A percentile compares a stretch with the other conserved stretches of the same genome.
Evolutionary conservation across 2,113 vertebrate genomes (phyloP).

Genomic region (Laticauda laticaudata): DNA sequence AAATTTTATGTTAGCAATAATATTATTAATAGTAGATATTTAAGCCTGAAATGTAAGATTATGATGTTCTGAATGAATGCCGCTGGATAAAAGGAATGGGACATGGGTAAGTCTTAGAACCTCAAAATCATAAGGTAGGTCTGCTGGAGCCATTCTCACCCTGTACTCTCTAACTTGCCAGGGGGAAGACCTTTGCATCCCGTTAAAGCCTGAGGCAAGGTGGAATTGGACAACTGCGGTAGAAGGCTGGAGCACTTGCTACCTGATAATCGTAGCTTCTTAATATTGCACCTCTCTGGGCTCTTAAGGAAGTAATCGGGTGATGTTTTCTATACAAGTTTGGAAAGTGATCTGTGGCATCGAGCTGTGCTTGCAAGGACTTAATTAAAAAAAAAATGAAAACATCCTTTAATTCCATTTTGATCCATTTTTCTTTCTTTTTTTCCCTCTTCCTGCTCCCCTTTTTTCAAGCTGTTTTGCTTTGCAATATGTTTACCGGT

Average conservation of each 20-base stretch:
- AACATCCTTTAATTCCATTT: constrained; percentile 70
- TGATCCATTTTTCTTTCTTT: constrained; percentile 74
- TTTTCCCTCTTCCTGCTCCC: constrained; percentile 62
- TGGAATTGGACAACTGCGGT: constrained; percentile 44
- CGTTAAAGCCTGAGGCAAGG: constrained; percentile 73
- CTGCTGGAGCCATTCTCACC: not conserved
- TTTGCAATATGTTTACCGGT: constrained; percentile 79
- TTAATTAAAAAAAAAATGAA: constrained; percentile 70
- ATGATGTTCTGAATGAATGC: not conserved
- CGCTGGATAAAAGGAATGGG: not conserved
- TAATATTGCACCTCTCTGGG: constrained; percentile 72
- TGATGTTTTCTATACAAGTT: constrained; percentile 76
- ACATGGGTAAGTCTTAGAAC: not conserved
- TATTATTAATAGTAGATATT: not conserved
- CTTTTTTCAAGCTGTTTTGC: constrained; percentile 76
- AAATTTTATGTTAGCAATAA: not conserved
- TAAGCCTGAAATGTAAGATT: not conserved
- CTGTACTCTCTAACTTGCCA: constrained; percentile 57
- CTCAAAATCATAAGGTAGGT: not conserved
- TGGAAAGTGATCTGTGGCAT: constrained; percentile 79
- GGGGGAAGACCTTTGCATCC: constrained; percentile 92
- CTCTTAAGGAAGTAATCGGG: constrained; percentile 73
- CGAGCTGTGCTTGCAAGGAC: constrained; percentile 81
- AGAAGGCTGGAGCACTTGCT: constrained; percentile 70
- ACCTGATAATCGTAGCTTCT: constrained; percentile 72